phyloP scores from a whole-genome alignment of 2,797 vertebrate species.

The Dryobates pubescens region DNA sequence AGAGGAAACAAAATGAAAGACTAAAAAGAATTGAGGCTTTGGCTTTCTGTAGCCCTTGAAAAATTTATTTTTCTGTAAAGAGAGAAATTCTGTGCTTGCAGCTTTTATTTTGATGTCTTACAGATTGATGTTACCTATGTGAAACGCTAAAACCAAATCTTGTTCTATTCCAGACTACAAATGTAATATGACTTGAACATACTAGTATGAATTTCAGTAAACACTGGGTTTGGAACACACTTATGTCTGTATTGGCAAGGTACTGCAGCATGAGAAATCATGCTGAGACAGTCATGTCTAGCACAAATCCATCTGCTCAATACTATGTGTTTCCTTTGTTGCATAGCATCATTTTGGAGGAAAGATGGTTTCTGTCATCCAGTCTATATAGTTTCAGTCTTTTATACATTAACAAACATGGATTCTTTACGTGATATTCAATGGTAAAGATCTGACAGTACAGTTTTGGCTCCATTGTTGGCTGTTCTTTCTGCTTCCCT shows the following conservation, averaged over 20 bases:
- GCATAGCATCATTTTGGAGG: background rate
- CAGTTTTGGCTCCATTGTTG: background rate
- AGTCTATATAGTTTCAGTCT: background rate
- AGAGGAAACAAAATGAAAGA: conserved; percentile 11
- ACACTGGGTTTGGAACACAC: background rate
- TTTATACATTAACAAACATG: background rate
- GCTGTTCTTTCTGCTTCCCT: background rate
- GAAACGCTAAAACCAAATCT: background rate
- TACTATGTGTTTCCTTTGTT: background rate
- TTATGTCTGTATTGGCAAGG: background rate
- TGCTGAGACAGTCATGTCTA: background rate
- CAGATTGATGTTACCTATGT: background rate
- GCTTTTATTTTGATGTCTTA: conserved; percentile 11
- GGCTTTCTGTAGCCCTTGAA: background rate
- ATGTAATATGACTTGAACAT: background rate
- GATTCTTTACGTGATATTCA: background rate
- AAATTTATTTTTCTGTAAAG: background rate
- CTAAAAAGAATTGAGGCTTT: conserved; percentile 11
- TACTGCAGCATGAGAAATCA: background rate
- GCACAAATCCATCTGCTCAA: background rate
- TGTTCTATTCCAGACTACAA: background rate
- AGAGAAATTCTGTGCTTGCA: background rate
- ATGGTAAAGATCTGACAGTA: background rate
- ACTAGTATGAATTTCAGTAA: background rate
- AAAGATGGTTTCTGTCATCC: background rate